Evolutionary conservation across 2,113 vertebrate genomes (phyloP), one percentile per base, ranked within the genome.

Genomic region (Gobiocypris rarus): DNA sequence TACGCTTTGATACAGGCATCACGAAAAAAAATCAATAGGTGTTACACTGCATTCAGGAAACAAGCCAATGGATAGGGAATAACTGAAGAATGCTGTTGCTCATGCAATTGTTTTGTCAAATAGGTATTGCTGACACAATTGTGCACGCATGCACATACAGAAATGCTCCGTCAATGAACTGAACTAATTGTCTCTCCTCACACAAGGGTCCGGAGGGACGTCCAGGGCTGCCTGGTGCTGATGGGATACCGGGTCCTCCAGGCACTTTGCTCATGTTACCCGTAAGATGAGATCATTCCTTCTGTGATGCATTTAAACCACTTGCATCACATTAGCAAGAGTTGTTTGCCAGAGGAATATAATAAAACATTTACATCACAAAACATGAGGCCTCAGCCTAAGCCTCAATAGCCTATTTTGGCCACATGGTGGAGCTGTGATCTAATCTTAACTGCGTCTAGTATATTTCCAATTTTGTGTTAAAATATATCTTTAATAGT

Each of bases 181-280:
- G 7, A 22, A 6, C 0, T 50, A 65, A 43, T 0, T 13, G 71
- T 82, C 67, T 59, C 50, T 22, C 77, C 14, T 17, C 50, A 24
- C 75, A 8, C 15, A 78, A 98, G 97, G 97, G 97, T 77, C 95
- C 96, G 8, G 89, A 91, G 11, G 97, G 97, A 70, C 94, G 93
- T 24, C 92, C 95, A 9, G 97, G 97, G 45, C 91, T 97, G 75
- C 88, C 95, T 8, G 97, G 97, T 82, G 90, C 90, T 17, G 96
- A 96, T 5, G 97, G 97, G 34, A 93, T 96, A 76, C 95, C 93
- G 0, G 97, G 97, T 59, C 94, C 93, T 0, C 93, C 96, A 0
- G 97, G 97, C 83, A 98, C 96, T 0, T 89, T 96, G 87, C 89
- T 98, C 77, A 96, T 98, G 97, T 90, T 98, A 85, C 97, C 97